Conservation (phyloP, 2,888 invertebrate genomes). For the Tipula unca region DNA sequence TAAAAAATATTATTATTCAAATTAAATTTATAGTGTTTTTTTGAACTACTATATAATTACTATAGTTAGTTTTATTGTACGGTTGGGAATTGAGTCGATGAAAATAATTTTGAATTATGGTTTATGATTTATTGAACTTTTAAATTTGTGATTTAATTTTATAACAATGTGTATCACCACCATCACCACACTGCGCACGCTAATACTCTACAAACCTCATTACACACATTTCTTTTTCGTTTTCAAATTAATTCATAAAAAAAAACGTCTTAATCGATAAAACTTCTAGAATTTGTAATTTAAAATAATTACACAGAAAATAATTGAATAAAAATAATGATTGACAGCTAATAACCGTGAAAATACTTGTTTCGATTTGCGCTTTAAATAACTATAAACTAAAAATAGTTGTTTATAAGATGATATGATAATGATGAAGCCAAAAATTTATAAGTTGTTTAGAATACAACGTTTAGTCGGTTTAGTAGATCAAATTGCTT, state of each 20-base stretch:
- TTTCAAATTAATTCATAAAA: neutral
- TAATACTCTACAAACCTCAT: neutral
- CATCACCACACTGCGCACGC: neutral
- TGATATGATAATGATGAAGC: neutral
- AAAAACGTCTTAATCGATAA: neutral
- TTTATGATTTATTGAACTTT: neutral
- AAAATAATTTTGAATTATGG: neutral
- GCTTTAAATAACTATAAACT: neutral
- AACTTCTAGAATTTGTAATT: neutral
- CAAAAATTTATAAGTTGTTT: neutral
- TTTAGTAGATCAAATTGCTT: neutral
- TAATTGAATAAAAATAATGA: neutral
- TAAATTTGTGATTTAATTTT: neutral
- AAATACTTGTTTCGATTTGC: neutral
- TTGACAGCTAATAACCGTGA: neutral
- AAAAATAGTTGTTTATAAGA: neutral
- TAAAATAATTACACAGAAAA: neutral
- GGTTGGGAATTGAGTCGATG: neutral
- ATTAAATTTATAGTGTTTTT: slow-evolving; percentile 1
- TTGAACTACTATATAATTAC: neutral
- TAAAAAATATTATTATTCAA: neutral
- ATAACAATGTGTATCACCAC: neutral
- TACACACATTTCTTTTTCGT: neutral
- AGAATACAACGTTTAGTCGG: neutral
- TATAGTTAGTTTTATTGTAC: neutral